A percentile compares a stretch with the other conserved stretches of the same genome.
These are phyloP conservation scores for Procavia capensis DNA, from an alignment of 2,113 vertebrate species.

Conservation along the genomic window DNA sequence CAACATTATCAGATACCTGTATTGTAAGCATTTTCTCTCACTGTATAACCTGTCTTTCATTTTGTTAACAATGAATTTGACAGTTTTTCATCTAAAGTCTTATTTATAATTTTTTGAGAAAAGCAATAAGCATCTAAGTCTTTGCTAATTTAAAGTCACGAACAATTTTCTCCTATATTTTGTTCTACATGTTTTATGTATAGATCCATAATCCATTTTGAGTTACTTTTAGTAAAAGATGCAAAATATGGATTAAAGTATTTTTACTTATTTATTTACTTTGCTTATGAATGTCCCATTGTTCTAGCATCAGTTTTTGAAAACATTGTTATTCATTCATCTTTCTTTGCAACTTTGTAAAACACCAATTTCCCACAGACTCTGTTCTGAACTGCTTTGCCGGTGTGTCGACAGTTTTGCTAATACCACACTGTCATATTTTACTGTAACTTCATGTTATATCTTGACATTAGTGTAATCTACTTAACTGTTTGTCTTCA, in stretches of 20 bases:
- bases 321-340: not conserved
- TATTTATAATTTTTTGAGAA: not conserved
- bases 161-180: not conserved
- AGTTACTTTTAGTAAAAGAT: not conserved
- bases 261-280: not conserved
- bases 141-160: not conserved
- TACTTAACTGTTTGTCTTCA: not conserved
- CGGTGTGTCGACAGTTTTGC: not conserved
- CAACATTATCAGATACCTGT: not conserved
- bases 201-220: not conserved
- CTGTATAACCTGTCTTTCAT: not conserved
- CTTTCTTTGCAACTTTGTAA: not conserved
- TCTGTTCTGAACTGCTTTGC: not conserved
- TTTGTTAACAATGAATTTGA: not conserved
- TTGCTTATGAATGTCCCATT: not conserved
- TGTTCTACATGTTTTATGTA: not conserved
- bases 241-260: not conserved
- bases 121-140: too few species aligned
- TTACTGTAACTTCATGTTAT: not conserved
- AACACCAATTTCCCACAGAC: not conserved
- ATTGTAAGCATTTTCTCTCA: not conserved
- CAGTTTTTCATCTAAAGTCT: not conserved
- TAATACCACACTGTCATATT: not conserved
- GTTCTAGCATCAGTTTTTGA: not conserved
- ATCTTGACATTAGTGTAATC: not conserved